Conservation (phyloP, 2,888 invertebrate species). For the Eueremaeus valkanovi region DNA sequence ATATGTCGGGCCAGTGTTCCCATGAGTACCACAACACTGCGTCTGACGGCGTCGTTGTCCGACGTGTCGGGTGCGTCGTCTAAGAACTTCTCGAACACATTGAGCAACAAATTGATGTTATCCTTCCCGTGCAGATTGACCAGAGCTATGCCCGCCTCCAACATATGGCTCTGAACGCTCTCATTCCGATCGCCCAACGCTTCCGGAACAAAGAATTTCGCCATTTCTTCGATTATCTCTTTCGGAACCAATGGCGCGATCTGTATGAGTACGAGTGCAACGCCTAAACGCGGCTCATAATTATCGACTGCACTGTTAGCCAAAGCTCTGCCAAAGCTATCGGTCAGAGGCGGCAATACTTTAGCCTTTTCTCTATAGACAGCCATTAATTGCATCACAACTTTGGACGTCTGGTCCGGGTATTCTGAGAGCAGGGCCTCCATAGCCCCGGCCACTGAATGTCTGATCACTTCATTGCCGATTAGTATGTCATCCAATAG, state of each 20-base stretch:
- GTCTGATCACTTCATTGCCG: slow-evolving; percentile 22
- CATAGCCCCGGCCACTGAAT: slow-evolving; percentile 38
- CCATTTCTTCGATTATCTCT: slow-evolving; percentile 64
- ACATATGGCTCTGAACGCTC: slow-evolving; percentile 80
- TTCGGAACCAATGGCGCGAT: slow-evolving; percentile 69
- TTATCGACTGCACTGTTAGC: slow-evolving; percentile 71
- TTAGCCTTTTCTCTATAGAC: slow-evolving; percentile 68
- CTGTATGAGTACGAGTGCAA: slow-evolving; percentile 74
- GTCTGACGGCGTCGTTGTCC: slow-evolving; percentile 84
- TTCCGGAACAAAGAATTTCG: slow-evolving; percentile 74
- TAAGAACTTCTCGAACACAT: slow-evolving; percentile 88
- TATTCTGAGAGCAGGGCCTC: slow-evolving; percentile 53
- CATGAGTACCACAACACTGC: slow-evolving; percentile 94
- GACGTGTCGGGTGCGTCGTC: slow-evolving; percentile 87
- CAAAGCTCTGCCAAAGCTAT: slow-evolving; percentile 85
- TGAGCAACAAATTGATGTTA: slow-evolving; percentile 61
- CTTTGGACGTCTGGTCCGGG: slow-evolving; percentile 57
- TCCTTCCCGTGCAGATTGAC: slow-evolving; percentile 90
- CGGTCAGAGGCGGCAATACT: slow-evolving; percentile 77
- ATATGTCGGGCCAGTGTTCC: slow-evolving; percentile 95
- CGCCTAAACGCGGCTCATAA: slow-evolving; percentile 85
- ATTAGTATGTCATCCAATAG: slow-evolving; percentile 37
- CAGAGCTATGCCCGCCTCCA: slow-evolving; percentile 83
- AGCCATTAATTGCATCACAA: slow-evolving; percentile 63
- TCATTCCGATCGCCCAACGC: slow-evolving; percentile 81